Conservation (phyloP, 1,140 invertebrate genomes). For the Atta cephalotes region DNA sequence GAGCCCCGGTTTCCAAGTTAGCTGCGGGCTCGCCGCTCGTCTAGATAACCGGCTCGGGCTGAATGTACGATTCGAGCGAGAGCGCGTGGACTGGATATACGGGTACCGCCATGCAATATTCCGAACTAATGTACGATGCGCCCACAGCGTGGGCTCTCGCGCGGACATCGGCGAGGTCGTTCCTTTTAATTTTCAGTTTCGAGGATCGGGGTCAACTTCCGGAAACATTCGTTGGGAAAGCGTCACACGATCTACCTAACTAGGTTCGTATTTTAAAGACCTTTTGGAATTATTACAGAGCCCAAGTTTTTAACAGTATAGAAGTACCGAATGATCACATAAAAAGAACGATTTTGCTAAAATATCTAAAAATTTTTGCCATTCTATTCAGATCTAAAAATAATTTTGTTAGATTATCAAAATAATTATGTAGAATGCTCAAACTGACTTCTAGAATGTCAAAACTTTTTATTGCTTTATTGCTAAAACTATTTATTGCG, state of each 20-base stretch:
- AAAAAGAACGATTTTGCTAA: too few species aligned
- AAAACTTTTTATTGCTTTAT: too few species aligned
- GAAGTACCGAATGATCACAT: too few species aligned
- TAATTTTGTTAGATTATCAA: too few species aligned
- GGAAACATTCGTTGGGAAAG: conserved; percentile 3
- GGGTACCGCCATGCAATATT: conserved; percentile 82
- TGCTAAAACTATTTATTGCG: too few species aligned
- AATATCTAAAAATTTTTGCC: too few species aligned
- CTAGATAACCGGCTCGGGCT: conserved; percentile 81
- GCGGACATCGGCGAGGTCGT: conserved; percentile 54
- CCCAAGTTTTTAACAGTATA: neutral
- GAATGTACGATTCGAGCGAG: conserved; percentile 81
- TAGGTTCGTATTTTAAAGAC: neutral
- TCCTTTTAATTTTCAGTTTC: conserved; percentile 60
- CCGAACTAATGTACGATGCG: conserved; percentile 78
- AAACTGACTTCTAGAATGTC: too few species aligned
- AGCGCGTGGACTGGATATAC: conserved; percentile 78
- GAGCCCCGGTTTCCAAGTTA: conserved; percentile 75
- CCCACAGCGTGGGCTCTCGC: conserved; percentile 68
- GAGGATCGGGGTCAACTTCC: conserved; percentile 47
- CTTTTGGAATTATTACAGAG: neutral
- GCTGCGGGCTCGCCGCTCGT: conserved; percentile 81
- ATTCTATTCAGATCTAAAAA: too few species aligned
- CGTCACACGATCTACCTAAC: neutral
- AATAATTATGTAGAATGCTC: too few species aligned